Evolutionary conservation across 2,888 invertebrate species (phyloP), one percentile per base, ranked within the genome.

Genomic region (Parnassius glacialis): DNA sequence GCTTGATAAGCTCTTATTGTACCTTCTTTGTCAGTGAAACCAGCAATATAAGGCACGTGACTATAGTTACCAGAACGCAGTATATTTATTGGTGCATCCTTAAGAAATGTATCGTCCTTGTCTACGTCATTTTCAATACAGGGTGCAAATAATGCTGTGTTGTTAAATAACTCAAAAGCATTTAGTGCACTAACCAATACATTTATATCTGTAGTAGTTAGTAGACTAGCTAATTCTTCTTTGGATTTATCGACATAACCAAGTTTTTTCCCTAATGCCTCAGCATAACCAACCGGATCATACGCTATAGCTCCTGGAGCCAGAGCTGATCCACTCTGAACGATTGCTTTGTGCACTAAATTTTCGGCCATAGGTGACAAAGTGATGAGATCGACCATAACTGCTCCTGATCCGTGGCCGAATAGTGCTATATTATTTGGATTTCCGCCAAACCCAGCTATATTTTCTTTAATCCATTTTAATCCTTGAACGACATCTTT

Each of bases 401-500:
- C 93, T 2, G 95, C 96, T 10, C 95, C 96, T 1, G 96, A 95
- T n/a, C 95, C 95, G 76, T 97, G 96, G 0, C 97, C 98, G 78
- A 96, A 92, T 0, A 97, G 79, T 0, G 96, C 95, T 2, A 97
- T 93, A 69, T 94, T 94, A 50, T 93, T 92, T 0, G 94, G 93
- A 81, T 97, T 94, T 0, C 97, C 97, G 10, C 96, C 95, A 76
- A 97, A 97, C 52, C 92, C 87, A 1, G 72, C 86, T 48, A 96
- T 95, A 76, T 97, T 95, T 58, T 94, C 90, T 68, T 93, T 92
- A 0, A 96, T 91, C 96, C 96, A 96, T 66, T 92, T 80, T 59
- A 98, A 84, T 0, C 95, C 97, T 85, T 96, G 92, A 65, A 95
- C 93, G 67, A 98, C 95, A 79, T 98, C 98, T 78, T 95, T 94